Percentiles rank a stretch among this genome's conserved stretches.
Conservation (phyloP, 2,113 vertebrate genomes). For the Atractosteus spatula region DNA sequence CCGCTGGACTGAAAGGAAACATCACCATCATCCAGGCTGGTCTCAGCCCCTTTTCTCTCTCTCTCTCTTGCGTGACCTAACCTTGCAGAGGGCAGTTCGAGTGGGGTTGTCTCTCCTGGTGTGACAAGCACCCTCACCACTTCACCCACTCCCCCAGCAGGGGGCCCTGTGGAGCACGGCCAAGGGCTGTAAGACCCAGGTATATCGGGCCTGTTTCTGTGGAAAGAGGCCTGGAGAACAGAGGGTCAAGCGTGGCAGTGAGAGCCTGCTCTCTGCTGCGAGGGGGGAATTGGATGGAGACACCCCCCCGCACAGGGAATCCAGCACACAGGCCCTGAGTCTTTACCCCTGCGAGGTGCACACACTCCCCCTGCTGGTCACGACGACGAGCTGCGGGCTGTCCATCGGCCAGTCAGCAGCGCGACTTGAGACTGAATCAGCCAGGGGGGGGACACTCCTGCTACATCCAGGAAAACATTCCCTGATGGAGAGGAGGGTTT, state of each 20-base stretch:
- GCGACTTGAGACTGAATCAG: too few relatives aligned
- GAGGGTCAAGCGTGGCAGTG: neutral
- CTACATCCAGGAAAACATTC: too few relatives aligned
- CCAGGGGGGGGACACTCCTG: too few relatives aligned
- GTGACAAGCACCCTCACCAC: neutral
- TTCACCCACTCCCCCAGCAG: slow-evolving; percentile 11
- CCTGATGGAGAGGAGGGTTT: too few relatives aligned
- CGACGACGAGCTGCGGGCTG: too few relatives aligned
- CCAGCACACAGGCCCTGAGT: too few relatives aligned
- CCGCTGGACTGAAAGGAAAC: slow-evolving; percentile 16
- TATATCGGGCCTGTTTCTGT: neutral
- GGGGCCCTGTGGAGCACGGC: slow-evolving; percentile 16
- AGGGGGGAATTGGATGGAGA: neutral
- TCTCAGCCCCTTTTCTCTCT: slow-evolving; percentile 14
- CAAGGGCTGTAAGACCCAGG: too few relatives aligned
- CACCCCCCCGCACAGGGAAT: neutral
- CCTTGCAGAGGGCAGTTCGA: neutral
- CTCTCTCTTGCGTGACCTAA: neutral
- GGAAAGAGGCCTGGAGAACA: too few relatives aligned
- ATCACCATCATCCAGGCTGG: slow-evolving; percentile 31
- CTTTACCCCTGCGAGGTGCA: too few relatives aligned
- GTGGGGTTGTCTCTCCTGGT: neutral
- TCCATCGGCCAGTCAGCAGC: too few relatives aligned
- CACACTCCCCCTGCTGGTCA: too few relatives aligned
- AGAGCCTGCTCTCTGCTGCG: neutral